These are phyloP conservation scores for Reticulitermes lucifugus DNA, from an alignment of 2,888 invertebrate genomes.

Conservation along the genomic window DNA sequence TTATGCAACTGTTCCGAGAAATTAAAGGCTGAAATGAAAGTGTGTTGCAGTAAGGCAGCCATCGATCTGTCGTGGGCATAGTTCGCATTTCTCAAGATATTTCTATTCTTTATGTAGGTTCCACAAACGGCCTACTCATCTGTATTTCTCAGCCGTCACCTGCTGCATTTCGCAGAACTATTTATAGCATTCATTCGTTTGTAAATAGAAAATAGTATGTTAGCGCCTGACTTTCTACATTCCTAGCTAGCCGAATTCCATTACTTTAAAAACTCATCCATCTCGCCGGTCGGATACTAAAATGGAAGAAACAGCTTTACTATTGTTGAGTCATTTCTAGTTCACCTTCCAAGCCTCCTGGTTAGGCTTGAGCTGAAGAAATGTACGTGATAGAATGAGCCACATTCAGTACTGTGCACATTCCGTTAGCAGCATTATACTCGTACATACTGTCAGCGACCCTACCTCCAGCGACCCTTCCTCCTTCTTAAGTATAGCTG, in stretches of 20 bases:
- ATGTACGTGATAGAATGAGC: not conserved
- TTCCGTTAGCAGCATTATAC: not conserved
- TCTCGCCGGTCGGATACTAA: not conserved
- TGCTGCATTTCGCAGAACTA: too few species aligned
- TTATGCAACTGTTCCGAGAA: not conserved
- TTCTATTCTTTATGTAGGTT: too few species aligned
- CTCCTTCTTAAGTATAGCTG: not conserved
- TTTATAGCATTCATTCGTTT: too few species aligned
- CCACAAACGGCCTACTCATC: too few species aligned
- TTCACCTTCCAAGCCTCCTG: not conserved
- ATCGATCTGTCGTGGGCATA: not conserved
- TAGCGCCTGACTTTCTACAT: not conserved
- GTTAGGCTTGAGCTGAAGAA: not conserved
- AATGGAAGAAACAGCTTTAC: not conserved
- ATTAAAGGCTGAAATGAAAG: constrained; percentile 5
- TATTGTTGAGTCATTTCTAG: not conserved
- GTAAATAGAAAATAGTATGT: not conserved
- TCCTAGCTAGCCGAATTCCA: not conserved
- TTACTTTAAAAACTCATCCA: not conserved
- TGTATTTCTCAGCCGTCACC: too few species aligned
- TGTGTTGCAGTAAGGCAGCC: not conserved
- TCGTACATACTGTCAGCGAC: not conserved
- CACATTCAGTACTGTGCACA: not conserved
- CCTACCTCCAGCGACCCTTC: not conserved
- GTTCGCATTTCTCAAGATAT: too few species aligned